A percentile compares a stretch with the other conserved stretches of the same genome.
These are phyloP conservation scores for Drosophila dunni DNA, from an alignment of 1,140 invertebrate species.

Conservation along the genomic window DNA sequence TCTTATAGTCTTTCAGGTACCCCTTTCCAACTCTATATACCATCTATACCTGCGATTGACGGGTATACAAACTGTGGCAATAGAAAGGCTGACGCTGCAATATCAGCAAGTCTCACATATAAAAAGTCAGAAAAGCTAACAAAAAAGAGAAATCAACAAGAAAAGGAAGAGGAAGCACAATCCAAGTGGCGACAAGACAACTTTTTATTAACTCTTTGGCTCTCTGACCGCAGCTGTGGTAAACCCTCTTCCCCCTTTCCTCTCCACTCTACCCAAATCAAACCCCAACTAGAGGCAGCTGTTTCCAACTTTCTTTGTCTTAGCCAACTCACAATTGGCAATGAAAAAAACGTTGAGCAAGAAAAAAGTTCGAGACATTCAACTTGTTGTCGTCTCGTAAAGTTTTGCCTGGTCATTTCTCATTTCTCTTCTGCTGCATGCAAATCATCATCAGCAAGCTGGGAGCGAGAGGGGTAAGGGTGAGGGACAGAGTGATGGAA, in stretches of 20 bases:
- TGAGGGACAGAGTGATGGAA: too few species aligned
- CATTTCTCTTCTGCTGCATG: slow-evolving; percentile 44
- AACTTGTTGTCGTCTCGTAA: slow-evolving; percentile 69
- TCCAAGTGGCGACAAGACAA: slow-evolving; percentile 56
- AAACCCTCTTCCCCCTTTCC: background rate
- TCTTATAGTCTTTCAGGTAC: too few species aligned
- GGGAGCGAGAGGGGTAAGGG: background rate
- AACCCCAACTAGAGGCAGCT: slow-evolving; percentile 24
- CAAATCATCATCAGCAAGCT: slow-evolving; percentile 57
- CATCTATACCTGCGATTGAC: background rate
- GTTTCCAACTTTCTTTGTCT: slow-evolving; percentile 41
- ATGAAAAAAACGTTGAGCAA: slow-evolving; percentile 29
- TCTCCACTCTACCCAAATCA: slow-evolving; percentile 5
- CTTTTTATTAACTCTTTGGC: slow-evolving; percentile 75
- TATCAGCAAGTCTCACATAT: slow-evolving; percentile 48
- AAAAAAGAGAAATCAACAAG: background rate
- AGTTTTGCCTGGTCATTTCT: slow-evolving; percentile 46
- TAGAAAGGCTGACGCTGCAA: slow-evolving; percentile 64
- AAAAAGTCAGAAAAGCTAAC: slow-evolving; percentile 28
- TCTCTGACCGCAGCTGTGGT: slow-evolving; percentile 40
- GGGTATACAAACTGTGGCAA: slow-evolving; percentile 41
- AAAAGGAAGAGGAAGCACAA: slow-evolving; percentile 19
- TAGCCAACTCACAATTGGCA: slow-evolving; percentile 44
- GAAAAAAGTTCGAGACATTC: slow-evolving; percentile 32
- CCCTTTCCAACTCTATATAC: too few species aligned